A percentile compares a stretch with the other conserved stretches of the same genome.
These are phyloP conservation scores for Pelecanoides urinatrix DNA, from an alignment of 2,113 vertebrate species.

Conservation along the genomic window DNA sequence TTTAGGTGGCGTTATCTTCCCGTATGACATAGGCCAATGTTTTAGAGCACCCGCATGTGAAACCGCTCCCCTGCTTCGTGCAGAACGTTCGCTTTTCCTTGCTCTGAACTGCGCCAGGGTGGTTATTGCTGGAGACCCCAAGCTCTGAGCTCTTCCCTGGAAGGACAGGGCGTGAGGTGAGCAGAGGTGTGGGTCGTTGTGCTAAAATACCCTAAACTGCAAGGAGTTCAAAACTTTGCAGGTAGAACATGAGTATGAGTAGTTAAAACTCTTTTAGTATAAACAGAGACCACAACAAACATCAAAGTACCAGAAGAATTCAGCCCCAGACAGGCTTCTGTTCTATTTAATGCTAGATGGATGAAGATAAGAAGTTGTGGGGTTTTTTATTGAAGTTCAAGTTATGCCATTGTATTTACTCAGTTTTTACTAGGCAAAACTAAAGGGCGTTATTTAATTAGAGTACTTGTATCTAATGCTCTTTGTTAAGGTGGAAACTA, in stretches of 20 bases:
- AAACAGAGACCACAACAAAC: constrained; percentile 16
- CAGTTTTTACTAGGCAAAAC: background rate
- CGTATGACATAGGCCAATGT: rapidly evolving
- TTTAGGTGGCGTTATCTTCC: background rate
- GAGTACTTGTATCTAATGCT: background rate
- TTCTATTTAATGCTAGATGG: background rate
- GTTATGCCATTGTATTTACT: background rate
- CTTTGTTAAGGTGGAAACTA: background rate
- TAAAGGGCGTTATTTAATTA: background rate
- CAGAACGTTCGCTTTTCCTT: rapidly evolving
- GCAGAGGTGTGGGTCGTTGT: background rate
- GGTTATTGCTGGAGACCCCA: background rate
- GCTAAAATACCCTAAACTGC: background rate
- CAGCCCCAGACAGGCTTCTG: background rate
- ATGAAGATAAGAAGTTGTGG: background rate
- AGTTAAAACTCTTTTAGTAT: background rate
- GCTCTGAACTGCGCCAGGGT: rapidly evolving
- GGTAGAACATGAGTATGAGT: background rate
- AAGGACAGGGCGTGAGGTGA: background rate
- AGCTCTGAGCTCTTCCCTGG: background rate
- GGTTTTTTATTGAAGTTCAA: background rate
- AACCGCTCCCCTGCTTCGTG: rapidly evolving
- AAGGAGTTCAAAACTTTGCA: background rate
- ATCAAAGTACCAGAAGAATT: constrained; percentile 4
- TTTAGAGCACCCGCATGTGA: background rate